Evolutionary conservation across 2,113 vertebrate species (phyloP).

Genomic region (Carollia perspicillata): DNA sequence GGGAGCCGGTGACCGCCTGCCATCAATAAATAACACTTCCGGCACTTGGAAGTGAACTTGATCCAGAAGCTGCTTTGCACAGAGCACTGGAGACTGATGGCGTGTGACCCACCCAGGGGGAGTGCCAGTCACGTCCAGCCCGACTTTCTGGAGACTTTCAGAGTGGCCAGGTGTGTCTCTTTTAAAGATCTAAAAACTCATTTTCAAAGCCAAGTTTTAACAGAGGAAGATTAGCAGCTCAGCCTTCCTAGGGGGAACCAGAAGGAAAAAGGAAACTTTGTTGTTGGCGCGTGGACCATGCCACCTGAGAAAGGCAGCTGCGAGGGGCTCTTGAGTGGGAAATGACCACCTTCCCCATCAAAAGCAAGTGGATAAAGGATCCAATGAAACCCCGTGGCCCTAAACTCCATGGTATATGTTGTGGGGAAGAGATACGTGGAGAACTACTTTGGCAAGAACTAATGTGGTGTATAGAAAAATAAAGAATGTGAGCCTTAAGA

Average conservation of each 20-base stretch:
- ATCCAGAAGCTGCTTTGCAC: background rate
- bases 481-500: background rate
- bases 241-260: background rate
- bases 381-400: background rate
- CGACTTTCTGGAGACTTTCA: background rate
- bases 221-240: slow-evolving; percentile 28
- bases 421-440: background rate
- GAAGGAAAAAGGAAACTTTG: background rate
- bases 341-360: background rate
- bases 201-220: background rate
- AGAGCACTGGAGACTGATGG: background rate
- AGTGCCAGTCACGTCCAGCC: background rate
- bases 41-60: background rate
- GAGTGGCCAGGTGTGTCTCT: background rate
- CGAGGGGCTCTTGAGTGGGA: background rate
- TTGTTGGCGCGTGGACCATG: slow-evolving; percentile 18
- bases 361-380: slow-evolving; percentile 23
- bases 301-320: slow-evolving; percentile 24
- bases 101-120: background rate
- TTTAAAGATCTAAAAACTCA: background rate
- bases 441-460: background rate
- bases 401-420: background rate
- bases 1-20: background rate
- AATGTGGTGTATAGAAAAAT: background rate
- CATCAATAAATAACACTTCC: background rate